These are phyloP conservation scores for Psettodes erumei DNA, from an alignment of 2,113 vertebrate species.

Conservation along the genomic window DNA sequence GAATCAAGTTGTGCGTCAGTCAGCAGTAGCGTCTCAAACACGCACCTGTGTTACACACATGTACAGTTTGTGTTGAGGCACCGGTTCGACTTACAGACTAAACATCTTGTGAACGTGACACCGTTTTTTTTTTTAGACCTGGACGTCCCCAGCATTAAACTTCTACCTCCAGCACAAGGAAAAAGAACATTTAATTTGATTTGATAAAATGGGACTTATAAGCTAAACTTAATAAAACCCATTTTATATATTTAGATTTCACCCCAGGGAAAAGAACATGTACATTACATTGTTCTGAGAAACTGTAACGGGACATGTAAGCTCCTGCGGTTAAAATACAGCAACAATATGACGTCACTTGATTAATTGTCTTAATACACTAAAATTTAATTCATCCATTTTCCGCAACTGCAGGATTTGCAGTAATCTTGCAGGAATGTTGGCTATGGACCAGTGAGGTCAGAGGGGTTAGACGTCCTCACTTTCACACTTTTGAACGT, in stretches of 20 bases:
- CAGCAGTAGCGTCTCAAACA: background rate
- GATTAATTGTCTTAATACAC: too few species aligned
- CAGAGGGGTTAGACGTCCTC: conserved; percentile 37
- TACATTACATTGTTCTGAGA: background rate
- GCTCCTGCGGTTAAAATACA: background rate
- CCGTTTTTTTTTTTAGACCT: too few species aligned
- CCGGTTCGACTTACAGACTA: background rate
- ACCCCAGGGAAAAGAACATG: background rate
- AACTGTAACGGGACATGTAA: background rate
- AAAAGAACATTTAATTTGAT: conserved; percentile 37
- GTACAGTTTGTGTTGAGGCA: background rate
- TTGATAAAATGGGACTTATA: conserved; percentile 13
- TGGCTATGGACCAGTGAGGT: conserved; percentile 24
- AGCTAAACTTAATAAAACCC: background rate
- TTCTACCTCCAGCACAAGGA: conserved; percentile 31
- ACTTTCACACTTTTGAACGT: background rate
- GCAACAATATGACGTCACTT: too few species aligned
- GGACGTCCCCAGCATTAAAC: conserved; percentile 40
- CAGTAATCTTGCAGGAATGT: conserved; percentile 45
- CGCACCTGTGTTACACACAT: background rate
- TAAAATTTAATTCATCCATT: too few species aligned
- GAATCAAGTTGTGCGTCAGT: background rate
- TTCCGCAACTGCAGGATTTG: background rate
- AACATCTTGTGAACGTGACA: conserved; percentile 18
- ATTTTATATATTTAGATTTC: background rate